Evolutionary conservation across 2,113 vertebrate species (phyloP), one percentile per base, ranked within the genome.

Genomic region (Pomatostomus ruficeps): DNA sequence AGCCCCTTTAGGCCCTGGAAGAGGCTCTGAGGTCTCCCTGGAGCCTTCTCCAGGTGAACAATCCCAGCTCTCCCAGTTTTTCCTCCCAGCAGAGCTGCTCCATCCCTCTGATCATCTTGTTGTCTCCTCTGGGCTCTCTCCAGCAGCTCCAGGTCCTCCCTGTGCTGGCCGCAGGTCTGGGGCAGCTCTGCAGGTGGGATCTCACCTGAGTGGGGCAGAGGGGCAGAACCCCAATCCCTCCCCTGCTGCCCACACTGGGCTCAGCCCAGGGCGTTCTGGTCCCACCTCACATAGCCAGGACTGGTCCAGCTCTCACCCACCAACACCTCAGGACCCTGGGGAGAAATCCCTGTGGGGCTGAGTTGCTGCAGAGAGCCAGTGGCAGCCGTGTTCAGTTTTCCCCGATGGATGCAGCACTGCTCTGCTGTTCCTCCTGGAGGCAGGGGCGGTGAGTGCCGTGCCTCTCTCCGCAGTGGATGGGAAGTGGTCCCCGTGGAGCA

Each of bases 401-500:
- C 35, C 46, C 3, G 4, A 5, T 28, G 20, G 4, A 5, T 28
- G 20, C 5, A 75, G 87, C 35, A 9, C 29, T 78, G 36, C 57
- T 66, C 12, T 63, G 9, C 89, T 88, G 48, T 14, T 25, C 5
- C 14, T 54, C 12, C 57, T 31, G 10, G 11, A 12, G 31, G 35
- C 58, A 16, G 46, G 46, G 55, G 10, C 40, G 12, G 26, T 78
- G n/a, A 73, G 21, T 31, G 49, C 78, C 4, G 0, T 90, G 55
- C 49, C 59, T 93, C 49, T 85, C 62, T 93, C 59, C 29, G 11
- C 91, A 99, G 99, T 99, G 96, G 98, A 99, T 72, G 99, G 99
- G 23, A 99, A 98, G 87, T 99, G 99, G 99, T 97, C 98, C 1
- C 42, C 80, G 0, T 99, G 99, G 99, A 95, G 98, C 42, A 99